Evolutionary conservation across 1,140 invertebrate species (phyloP).

Genomic region (Tetraneura akinire): DNA sequence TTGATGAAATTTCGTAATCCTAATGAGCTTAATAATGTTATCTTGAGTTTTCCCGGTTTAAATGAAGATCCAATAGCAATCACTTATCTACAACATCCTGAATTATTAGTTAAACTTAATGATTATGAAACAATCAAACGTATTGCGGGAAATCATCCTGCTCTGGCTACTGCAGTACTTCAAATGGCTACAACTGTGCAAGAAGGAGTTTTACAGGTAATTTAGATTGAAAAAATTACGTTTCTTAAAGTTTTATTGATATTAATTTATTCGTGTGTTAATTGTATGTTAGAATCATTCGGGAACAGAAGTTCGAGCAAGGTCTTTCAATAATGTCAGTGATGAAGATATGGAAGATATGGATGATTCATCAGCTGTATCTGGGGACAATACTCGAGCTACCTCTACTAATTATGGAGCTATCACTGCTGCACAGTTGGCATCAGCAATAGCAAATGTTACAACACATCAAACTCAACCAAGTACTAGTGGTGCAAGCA

Average conservation of each 20-base stretch:
- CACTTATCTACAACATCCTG: conserved; percentile 64
- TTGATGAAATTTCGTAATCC: conserved; percentile 61
- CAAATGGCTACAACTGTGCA: conserved; percentile 63
- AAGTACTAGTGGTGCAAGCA: conserved; percentile 31
- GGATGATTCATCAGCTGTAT: conserved; percentile 22
- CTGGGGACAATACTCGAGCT: neutral
- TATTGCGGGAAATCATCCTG: conserved; percentile 62
- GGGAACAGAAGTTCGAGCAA: neutral
- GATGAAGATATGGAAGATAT: conserved; percentile 23
- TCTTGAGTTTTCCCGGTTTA: conserved; percentile 61
- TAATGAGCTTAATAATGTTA: conserved; percentile 64
- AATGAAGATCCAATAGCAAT: conserved; percentile 63
- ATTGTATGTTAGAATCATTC: conserved; percentile 13
- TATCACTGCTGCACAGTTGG: conserved; percentile 31
- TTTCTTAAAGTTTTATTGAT: neutral
- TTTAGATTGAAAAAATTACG: neutral
- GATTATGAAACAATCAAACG: conserved; percentile 62
- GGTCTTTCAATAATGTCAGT: conserved; percentile 8
- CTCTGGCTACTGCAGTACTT: conserved; percentile 62
- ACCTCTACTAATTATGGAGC: neutral
- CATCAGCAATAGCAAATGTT: conserved; percentile 30
- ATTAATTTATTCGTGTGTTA: neutral
- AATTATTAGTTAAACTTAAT: conserved; percentile 63
- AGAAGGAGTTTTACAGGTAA: conserved; percentile 59
- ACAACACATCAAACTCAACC: conserved; percentile 1